phyloP scores from a whole-genome alignment of 2,888 invertebrate species.

The Torymus aiolomorphi region DNA sequence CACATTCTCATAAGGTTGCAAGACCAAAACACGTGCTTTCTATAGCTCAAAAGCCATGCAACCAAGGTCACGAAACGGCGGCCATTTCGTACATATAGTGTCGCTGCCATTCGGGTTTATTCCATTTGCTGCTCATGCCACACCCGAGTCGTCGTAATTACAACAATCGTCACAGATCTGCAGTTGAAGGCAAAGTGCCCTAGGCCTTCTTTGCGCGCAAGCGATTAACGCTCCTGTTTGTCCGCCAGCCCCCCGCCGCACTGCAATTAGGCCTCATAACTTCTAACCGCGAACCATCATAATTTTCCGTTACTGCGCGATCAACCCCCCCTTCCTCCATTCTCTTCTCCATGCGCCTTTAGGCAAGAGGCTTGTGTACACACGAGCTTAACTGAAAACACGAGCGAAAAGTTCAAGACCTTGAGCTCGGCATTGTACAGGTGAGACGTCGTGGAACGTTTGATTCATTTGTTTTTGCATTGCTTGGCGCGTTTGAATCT shows the following conservation, averaged over 20 bases:
- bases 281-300: slow-evolving; percentile 59
- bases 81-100: neutral
- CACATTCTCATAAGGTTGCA: too few relatives aligned
- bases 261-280: slow-evolving; percentile 69
- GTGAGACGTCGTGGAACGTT: neutral
- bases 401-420: slow-evolving; percentile 17
- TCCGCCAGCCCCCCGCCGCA: slow-evolving; percentile 50
- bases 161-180: slow-evolving; percentile 55
- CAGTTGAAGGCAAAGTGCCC: slow-evolving; percentile 45
- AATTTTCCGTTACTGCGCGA: slow-evolving; percentile 62
- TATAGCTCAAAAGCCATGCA: too few relatives aligned
- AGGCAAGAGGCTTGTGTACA: too few relatives aligned
- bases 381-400: neutral
- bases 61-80: neutral
- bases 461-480: neutral
- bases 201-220: slow-evolving; percentile 35
- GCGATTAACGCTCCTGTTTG: slow-evolving; percentile 60
- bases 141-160: slow-evolving; percentile 65
- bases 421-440: neutral
- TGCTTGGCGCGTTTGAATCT: too few relatives aligned
- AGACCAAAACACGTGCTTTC: too few relatives aligned
- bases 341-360: too few relatives aligned
- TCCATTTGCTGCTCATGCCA: slow-evolving; percentile 62
- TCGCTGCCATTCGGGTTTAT: slow-evolving; percentile 60
- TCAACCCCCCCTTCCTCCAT: neutral